These are phyloP conservation scores for Arctopsyche grandis DNA, from an alignment of 1,140 invertebrate species.

Conservation along the genomic window DNA sequence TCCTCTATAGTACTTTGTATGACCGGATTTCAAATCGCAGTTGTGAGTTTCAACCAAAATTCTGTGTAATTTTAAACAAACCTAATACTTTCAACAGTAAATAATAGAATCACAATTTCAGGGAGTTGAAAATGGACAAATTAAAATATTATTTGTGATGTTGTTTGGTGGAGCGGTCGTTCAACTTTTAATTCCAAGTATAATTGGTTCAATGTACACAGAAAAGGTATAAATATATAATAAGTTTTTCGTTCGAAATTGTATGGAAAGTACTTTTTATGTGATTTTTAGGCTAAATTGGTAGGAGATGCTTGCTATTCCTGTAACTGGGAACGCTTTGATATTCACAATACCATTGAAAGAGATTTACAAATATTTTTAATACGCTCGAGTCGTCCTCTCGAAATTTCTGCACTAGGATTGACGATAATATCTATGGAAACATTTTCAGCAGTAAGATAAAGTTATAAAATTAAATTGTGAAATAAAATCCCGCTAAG, in stretches of 20 bases:
- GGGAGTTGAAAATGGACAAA: conserved; percentile 40
- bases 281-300: neutral
- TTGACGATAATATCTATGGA: conserved; percentile 14
- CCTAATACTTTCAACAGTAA: neutral
- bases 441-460: conserved; percentile 41
- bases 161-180: conserved; percentile 13
- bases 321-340: conserved; percentile 37
- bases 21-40: conserved; percentile 39
- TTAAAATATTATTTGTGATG: conserved; percentile 6
- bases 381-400: neutral
- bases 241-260: no score
- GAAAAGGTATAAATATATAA: conserved; percentile 31
- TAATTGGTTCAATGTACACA: conserved; percentile 31
- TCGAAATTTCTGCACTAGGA: conserved; percentile 27
- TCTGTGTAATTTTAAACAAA: neutral
- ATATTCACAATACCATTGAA: neutral
- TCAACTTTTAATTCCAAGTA: conserved; percentile 36
- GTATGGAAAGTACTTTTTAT: neutral
- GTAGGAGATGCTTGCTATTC: conserved; percentile 33
- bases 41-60: conserved; percentile 20
- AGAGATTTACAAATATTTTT: conserved; percentile 42
- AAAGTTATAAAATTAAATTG: neutral
- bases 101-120: conserved; percentile 24
- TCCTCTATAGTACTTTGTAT: conserved; percentile 37
- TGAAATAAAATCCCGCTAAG: neutral